Percentiles rank a stretch among this genome's conserved stretches.
Evolutionary conservation across 1,140 invertebrate species (phyloP).

Genomic region (Caenorhabditis latens): DNA sequence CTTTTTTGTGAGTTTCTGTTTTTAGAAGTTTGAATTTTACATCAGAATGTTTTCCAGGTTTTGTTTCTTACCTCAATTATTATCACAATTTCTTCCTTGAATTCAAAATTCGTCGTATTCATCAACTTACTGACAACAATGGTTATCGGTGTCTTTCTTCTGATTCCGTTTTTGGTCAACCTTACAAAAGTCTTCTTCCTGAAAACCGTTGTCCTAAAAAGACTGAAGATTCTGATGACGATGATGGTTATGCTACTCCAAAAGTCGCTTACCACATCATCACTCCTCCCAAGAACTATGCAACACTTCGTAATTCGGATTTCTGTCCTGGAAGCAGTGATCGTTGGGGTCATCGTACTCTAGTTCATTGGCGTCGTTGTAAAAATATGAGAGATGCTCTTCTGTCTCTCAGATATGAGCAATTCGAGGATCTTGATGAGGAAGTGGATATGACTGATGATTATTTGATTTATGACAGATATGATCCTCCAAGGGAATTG

Average conservation of each 20-base stretch:
- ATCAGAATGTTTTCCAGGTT: background rate
- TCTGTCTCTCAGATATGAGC: background rate
- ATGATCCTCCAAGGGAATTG: background rate
- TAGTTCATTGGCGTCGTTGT: background rate
- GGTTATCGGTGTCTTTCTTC: background rate
- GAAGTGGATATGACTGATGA: background rate
- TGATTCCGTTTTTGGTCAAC: slow-evolving; percentile 1
- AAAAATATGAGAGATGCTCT: background rate
- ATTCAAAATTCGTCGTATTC: background rate
- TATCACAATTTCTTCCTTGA: background rate
- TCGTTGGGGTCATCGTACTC: background rate
- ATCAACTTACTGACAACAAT: background rate
- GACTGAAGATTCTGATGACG: background rate
- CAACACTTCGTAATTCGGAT: background rate
- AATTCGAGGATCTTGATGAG: slow-evolving; percentile 7
- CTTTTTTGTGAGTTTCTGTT: background rate
- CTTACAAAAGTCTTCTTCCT: background rate
- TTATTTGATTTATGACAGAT: background rate
- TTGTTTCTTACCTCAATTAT: background rate
- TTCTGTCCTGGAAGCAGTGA: background rate
- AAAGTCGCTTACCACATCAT: slow-evolving; percentile 2
- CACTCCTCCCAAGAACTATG: slow-evolving; percentile 22
- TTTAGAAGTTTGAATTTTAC: too few species aligned
- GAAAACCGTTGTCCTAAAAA: background rate
- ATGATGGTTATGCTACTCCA: background rate